These are phyloP conservation scores for Andrena dorsata DNA, from an alignment of 2,888 invertebrate genomes.

Conservation along the genomic window DNA sequence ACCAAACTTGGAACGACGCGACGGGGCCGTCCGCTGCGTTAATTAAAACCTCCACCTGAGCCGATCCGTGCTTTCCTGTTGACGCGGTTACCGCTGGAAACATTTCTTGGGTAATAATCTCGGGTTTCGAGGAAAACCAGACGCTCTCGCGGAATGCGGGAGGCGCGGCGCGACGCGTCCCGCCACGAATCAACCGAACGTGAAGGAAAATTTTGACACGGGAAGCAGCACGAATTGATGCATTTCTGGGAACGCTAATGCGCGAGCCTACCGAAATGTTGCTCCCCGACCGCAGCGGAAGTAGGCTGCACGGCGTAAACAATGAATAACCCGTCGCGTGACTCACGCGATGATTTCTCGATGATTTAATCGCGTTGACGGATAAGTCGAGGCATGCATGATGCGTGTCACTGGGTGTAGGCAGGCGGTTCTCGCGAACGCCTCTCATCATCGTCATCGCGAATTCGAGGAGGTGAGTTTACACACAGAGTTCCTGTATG, in stretches of 20 bases:
- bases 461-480: neutral
- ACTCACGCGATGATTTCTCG: constrained; percentile 54
- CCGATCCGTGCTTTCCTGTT: neutral
- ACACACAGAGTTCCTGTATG: neutral
- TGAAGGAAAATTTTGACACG: too few relatives aligned
- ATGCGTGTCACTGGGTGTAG: constrained; percentile 7
- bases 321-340: constrained; percentile 59
- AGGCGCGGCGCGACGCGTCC: too few relatives aligned
- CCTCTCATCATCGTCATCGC: constrained; percentile 9
- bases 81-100: neutral
- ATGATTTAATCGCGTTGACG: constrained; percentile 49
- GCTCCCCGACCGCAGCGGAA: neutral
- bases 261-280: neutral
- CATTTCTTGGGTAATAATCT: constrained; percentile 4
- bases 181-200: too few relatives aligned
- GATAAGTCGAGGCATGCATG: constrained; percentile 20
- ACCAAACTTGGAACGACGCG: too few relatives aligned
- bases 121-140: neutral
- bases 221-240: too few relatives aligned
- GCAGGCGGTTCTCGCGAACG: constrained; percentile 4
- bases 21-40: too few relatives aligned
- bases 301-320: constrained; percentile 31
- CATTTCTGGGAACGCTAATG: neutral
- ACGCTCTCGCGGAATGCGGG: too few relatives aligned
- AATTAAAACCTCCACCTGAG: too few relatives aligned